phyloP scores from a whole-genome alignment of 2,888 invertebrate species.

The Drosophila koepferae region DNA sequence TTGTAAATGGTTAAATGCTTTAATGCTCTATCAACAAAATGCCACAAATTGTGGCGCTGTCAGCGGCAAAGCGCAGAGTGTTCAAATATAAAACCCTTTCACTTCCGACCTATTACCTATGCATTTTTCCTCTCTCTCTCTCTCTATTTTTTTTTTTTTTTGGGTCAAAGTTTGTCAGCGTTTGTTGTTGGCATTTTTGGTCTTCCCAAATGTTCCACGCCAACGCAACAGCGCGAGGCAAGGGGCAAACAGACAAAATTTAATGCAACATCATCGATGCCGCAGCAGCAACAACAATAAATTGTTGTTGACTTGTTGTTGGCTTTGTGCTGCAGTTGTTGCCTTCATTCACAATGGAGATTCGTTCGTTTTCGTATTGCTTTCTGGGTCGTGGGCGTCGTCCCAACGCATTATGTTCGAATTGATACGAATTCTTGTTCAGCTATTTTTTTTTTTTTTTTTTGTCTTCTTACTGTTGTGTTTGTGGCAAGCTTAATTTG shows the following conservation, averaged over 20 bases:
- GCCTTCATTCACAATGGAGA: slow-evolving; percentile 67
- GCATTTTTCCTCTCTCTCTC: slow-evolving; percentile 18
- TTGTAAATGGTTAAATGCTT: slow-evolving; percentile 20
- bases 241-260: slow-evolving; percentile 52
- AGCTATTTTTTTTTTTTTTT: not conserved
- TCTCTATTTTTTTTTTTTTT: slow-evolving; percentile 17
- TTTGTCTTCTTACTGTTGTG: slow-evolving; percentile 16
- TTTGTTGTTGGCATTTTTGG: slow-evolving; percentile 28
- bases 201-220: slow-evolving; percentile 31
- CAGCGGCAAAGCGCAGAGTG: slow-evolving; percentile 33
- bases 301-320: slow-evolving; percentile 65
- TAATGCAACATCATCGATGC: slow-evolving; percentile 73
- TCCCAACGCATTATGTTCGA: slow-evolving; percentile 67
- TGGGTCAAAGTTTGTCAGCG: slow-evolving; percentile 71
- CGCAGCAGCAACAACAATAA: slow-evolving; percentile 53
- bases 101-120: slow-evolving; percentile 65
- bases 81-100: slow-evolving; percentile 60
- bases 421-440: slow-evolving; percentile 32
- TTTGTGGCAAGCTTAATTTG: slow-evolving; percentile 70
- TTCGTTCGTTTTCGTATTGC: slow-evolving; percentile 19
- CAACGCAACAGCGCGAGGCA: slow-evolving; percentile 53
- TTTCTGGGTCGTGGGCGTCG: slow-evolving; percentile 63
- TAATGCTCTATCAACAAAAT: slow-evolving; percentile 30
- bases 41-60: slow-evolving; percentile 49
- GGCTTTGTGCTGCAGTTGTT: slow-evolving; percentile 61